phyloP scores from a whole-genome alignment of 2,113 vertebrate species.

The Crocuta crocuta region DNA sequence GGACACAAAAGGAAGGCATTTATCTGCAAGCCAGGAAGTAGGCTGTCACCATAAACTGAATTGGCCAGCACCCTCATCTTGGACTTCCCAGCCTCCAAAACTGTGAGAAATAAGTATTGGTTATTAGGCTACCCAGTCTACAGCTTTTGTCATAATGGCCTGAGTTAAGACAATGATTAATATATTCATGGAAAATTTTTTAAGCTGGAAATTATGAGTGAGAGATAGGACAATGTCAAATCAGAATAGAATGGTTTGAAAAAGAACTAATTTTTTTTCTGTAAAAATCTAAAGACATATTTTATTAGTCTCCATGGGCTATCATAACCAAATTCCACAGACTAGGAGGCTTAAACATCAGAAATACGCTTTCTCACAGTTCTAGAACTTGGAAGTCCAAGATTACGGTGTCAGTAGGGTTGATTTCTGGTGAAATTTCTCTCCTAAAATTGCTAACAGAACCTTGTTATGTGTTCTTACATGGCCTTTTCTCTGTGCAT shows the following conservation, averaged over 20 bases:
- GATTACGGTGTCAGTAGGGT: background rate
- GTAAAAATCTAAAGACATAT: background rate
- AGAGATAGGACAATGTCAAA: background rate
- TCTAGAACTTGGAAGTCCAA: background rate
- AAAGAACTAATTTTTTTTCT: background rate
- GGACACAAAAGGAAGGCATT: background rate
- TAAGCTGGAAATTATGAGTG: background rate
- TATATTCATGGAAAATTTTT: background rate
- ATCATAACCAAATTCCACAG: background rate
- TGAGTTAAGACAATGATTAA: background rate
- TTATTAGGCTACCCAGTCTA: background rate
- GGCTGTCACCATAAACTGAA: background rate
- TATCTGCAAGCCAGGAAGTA: background rate
- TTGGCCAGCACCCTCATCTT: background rate
- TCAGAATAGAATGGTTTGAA: background rate
- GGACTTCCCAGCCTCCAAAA: background rate
- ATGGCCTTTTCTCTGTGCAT: background rate
- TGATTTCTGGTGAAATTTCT: background rate
- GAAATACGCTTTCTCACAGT: background rate
- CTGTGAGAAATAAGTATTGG: background rate
- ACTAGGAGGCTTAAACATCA: background rate
- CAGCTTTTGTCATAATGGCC: background rate
- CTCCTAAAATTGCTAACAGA: background rate
- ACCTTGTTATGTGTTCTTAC: background rate
- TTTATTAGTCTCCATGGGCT: background rate